Base-by-base conservation (phyloP, 2,888 invertebrate species). In the Hoplodrina ambigua region DNA sequence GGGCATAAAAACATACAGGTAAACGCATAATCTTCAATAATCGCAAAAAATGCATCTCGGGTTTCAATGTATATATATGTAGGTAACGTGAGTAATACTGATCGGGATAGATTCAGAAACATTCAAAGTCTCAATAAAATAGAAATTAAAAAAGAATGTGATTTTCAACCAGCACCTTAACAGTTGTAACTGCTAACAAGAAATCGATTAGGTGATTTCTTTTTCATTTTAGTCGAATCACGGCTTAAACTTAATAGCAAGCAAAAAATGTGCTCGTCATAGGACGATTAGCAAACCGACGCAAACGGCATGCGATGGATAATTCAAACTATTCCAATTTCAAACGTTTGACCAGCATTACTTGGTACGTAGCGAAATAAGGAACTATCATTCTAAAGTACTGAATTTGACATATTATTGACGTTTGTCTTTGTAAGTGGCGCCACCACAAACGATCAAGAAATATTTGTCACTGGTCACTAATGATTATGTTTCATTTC, bases 251-350 rank as follows among this genome's bases (percentile, higher is more conserved):
- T 87, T 85, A 87, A 84, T 85, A 87, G 52, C 57, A 71, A 85
- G 84, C 87, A 93, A 93, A 94, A 93, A 94, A 93, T 82, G 74
- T 79, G 87, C 89, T 79, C 88, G 92, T 92, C 92, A 91, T 91
- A 85, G 86, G 83, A 83, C 87, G 89, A 92, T 92, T 92, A 93
- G 88, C 88, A 85, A 86, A 80, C 81, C 69, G 81, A 78, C 69
- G 78, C 82, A 82, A 81, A 78, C 66, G 77, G 80, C 84, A 76
- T 75, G 81, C 75, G 80, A 85, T 86, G 33, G 44, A 66, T 65
- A 58, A 60, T 62, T 63, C 59, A 49, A 75, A 74, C 65, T 62
- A 66, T 66, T 70, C 65, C 70, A 70, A 63, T 50, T 58, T 78
- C 44, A 20, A 76, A 64, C 56, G 33, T 60, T 53, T 25, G 56